Percentiles rank a stretch among this genome's conserved stretches.
These are phyloP conservation scores for Thymelicus sylvestris DNA, from an alignment of 2,888 invertebrate genomes.

Conservation along the genomic window DNA sequence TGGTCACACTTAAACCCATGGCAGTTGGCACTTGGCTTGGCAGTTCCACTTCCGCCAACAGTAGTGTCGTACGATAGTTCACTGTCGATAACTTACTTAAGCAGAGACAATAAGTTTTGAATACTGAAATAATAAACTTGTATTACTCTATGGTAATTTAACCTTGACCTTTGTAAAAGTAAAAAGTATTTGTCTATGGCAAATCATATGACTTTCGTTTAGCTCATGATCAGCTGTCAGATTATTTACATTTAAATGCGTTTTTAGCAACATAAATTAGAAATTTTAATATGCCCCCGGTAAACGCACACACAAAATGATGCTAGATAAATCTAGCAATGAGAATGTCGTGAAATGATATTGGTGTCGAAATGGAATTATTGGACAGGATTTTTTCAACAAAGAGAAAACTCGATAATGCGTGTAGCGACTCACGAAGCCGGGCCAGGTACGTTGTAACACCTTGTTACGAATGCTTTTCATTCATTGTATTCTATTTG, in stretches of 20 bases:
- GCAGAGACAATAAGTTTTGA: too few relatives aligned
- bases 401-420: slow-evolving; percentile 83
- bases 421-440: slow-evolving; percentile 69
- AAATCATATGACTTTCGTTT: slow-evolving; percentile 76
- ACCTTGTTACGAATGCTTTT: slow-evolving; percentile 70
- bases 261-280: slow-evolving; percentile 49
- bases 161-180: slow-evolving; percentile 49
- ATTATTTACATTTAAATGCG: slow-evolving; percentile 65
- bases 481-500: slow-evolving; percentile 68
- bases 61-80: too few relatives aligned
- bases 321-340: slow-evolving; percentile 52
- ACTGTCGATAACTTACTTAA: too few relatives aligned
- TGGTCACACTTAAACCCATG: too few relatives aligned
- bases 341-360: slow-evolving; percentile 64
- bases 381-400: slow-evolving; percentile 89
- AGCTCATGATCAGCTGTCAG: slow-evolving; percentile 77
- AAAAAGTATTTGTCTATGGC: slow-evolving; percentile 62
- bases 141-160: slow-evolving; percentile 12
- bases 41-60: too few relatives aligned
- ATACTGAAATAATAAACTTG: too few relatives aligned
- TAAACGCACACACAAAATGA: slow-evolving; percentile 47
- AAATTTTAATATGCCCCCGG: slow-evolving; percentile 42
- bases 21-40: too few relatives aligned
- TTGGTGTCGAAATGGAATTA: slow-evolving; percentile 87
- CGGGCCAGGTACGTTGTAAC: slow-evolving; percentile 78